Evolutionary conservation across 2,888 invertebrate genomes (phyloP).

Genomic region (Aphelenchoides bicaudatus): DNA sequence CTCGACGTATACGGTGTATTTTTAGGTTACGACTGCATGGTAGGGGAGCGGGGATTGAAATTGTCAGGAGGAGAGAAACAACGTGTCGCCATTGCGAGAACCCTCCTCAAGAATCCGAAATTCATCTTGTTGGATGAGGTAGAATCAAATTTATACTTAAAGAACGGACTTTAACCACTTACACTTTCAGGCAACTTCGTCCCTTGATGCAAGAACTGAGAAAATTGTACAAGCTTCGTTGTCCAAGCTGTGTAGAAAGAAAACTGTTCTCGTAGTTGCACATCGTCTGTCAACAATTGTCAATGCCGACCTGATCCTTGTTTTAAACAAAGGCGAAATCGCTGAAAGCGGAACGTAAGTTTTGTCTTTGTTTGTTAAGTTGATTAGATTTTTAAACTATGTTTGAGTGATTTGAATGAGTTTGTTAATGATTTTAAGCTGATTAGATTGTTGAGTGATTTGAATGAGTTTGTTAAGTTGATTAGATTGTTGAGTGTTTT

Average conservation of each 20-base stretch:
- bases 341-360: conserved; percentile 61
- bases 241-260: conserved; percentile 29
- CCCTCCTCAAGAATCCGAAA: conserved; percentile 82
- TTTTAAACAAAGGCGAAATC: conserved; percentile 28
- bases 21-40: conserved; percentile 63
- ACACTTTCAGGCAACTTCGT: conserved; percentile 35
- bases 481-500: background rate
- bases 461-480: background rate
- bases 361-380: background rate
- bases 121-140: conserved; percentile 88
- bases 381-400: background rate
- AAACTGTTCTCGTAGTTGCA: conserved; percentile 35
- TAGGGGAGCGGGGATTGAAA: conserved; percentile 89
- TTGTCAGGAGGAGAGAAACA: conserved; percentile 97
- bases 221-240: conserved; percentile 30
- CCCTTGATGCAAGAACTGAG: conserved; percentile 36
- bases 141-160: too few species aligned
- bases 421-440: background rate
- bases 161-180: background rate
- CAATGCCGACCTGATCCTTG: conserved; percentile 35
- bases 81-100: conserved; percentile 90
- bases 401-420: background rate
- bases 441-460: background rate
- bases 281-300: conserved; percentile 35
- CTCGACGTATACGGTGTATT: conserved; percentile 7